Evolutionary conservation across 2,888 invertebrate species (phyloP).

Genomic region (Cheiracanthium punctorium): DNA sequence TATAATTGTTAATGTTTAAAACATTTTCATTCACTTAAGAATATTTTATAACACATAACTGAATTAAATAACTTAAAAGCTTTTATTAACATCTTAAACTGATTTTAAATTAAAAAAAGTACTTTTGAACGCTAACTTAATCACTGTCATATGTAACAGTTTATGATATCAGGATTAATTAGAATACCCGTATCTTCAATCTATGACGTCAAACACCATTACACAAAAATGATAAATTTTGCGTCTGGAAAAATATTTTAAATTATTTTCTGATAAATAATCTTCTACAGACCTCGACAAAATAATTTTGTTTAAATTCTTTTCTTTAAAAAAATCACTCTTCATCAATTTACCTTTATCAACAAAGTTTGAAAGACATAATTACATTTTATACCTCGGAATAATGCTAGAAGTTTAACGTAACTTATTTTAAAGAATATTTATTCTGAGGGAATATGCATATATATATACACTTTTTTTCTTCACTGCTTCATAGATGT

Average conservation of each 20-base stretch:
- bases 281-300: background rate
- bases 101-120: no score
- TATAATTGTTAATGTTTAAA: no score
- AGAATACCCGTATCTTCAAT: background rate
- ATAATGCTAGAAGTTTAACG: background rate
- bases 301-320: background rate
- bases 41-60: no score
- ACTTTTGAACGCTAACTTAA: no score
- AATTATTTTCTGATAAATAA: background rate
- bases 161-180: background rate
- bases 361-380: slow-evolving; percentile 6
- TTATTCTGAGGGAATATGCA: background rate
- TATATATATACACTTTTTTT: no score
- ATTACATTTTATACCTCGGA: background rate
- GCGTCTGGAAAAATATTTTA: background rate
- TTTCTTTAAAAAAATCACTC: background rate
- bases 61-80: no score
- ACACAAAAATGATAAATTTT: background rate
- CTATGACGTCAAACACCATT: background rate
- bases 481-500: background rate
- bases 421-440: background rate
- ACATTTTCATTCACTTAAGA: no score
- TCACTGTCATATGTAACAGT: no score
- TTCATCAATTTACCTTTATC: background rate
- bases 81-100: no score